phyloP scores from a whole-genome alignment of 2,888 invertebrate species.

The Pogonocherus hispidulus region DNA sequence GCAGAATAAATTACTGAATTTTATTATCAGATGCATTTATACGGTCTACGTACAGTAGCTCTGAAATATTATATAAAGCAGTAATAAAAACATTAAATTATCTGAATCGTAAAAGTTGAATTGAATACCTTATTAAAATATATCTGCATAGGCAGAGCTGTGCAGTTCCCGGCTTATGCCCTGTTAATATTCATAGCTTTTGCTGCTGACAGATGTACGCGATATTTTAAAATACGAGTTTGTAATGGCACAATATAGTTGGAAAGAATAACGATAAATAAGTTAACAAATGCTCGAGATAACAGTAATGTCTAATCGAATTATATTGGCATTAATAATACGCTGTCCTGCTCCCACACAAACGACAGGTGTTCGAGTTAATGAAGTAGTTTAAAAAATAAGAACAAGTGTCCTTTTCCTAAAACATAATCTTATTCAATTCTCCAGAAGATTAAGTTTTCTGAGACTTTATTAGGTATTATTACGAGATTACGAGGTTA shows the following conservation, averaged over 20 bases:
- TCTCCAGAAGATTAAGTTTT: no score
- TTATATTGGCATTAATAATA: no score
- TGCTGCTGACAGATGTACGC: slow-evolving; percentile 12
- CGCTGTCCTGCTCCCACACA: no score
- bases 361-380: no score
- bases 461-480: no score
- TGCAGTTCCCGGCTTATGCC: slow-evolving; percentile 2
- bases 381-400: no score
- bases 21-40: slow-evolving; percentile 30
- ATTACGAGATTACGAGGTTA: no score
- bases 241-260: not conserved
- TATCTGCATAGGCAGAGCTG: slow-evolving; percentile 17
- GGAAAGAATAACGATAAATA: not conserved
- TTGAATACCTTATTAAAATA: slow-evolving; percentile 29
- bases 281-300: no score
- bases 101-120: slow-evolving; percentile 26
- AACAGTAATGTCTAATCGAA: no score
- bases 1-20: slow-evolving; percentile 31
- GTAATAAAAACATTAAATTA: slow-evolving; percentile 29
- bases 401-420: no score
- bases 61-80: slow-evolving; percentile 27
- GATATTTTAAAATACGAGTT: not conserved
- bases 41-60: slow-evolving; percentile 15
- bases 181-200: slow-evolving; percentile 16
- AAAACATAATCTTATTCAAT: no score